Conservation (phyloP, 1,140 invertebrate species). For the Homalodisca vitripennis region DNA sequence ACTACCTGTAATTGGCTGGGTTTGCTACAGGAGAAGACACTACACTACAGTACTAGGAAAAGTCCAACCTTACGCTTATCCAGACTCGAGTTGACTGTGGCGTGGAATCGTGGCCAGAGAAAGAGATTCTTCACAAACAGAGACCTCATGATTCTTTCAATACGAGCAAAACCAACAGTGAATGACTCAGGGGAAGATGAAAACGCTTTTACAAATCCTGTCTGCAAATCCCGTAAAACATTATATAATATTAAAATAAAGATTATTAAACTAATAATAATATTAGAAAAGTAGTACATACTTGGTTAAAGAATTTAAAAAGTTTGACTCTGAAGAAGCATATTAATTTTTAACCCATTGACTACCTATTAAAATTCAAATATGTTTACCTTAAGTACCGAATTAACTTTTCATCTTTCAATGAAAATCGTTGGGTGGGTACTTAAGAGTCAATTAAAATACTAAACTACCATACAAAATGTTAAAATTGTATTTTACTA, state of each 20-base stretch:
- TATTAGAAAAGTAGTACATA: constrained; percentile 6
- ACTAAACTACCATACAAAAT: too few species aligned
- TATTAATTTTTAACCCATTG: not conserved
- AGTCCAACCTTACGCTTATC: constrained; percentile 52
- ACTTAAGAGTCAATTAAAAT: too few species aligned
- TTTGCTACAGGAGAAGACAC: too few species aligned
- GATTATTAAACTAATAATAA: constrained; percentile 4
- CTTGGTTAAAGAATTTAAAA: constrained; percentile 12
- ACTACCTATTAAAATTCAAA: too few species aligned
- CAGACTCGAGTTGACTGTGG: constrained; percentile 56
- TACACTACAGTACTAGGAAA: too few species aligned
- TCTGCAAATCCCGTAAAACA: constrained; percentile 63
- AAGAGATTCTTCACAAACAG: constrained; percentile 89
- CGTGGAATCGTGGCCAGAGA: constrained; percentile 88
- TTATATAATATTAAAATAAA: constrained; percentile 29
- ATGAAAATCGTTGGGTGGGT: too few species aligned
- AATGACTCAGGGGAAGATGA: constrained; percentile 85
- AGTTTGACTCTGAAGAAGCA: constrained; percentile 7
- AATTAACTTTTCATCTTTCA: too few species aligned
- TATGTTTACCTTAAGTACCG: too few species aligned
- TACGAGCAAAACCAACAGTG: constrained; percentile 82
- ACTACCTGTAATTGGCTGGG: too few species aligned
- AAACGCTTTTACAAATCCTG: constrained; percentile 95
- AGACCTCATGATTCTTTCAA: constrained; percentile 91
- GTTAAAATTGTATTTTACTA: too few species aligned